phyloP scores from a whole-genome alignment of 1,140 invertebrate species.

The Antheraea pernyi region DNA sequence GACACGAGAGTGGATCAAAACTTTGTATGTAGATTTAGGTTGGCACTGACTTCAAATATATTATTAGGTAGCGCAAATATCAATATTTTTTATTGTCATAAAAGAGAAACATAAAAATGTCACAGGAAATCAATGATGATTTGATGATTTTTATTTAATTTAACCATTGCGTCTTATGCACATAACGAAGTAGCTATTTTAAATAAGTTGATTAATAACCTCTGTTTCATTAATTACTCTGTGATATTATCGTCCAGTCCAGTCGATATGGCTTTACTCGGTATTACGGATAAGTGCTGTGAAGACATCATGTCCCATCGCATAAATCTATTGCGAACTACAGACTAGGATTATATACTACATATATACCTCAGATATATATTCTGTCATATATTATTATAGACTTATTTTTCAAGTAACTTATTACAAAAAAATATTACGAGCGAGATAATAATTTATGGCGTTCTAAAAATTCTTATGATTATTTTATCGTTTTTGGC shows the following conservation, averaged over 20 bases:
- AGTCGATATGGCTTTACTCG: slow-evolving; percentile 43
- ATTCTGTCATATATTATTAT: slow-evolving; percentile 17
- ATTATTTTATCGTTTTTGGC: slow-evolving; percentile 3
- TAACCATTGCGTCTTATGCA: no score
- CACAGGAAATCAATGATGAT: no score
- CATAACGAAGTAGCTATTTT: no score
- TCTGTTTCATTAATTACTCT: slow-evolving; percentile 27
- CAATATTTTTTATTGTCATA: no score
- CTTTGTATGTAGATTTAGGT: no score
- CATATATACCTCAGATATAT: slow-evolving; percentile 14
- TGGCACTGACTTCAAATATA: no score
- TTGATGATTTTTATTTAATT: no score
- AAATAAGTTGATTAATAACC: not conserved
- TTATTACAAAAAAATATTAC: not conserved
- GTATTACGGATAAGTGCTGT: slow-evolving; percentile 48
- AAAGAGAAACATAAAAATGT: no score
- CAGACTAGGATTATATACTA: slow-evolving; percentile 35
- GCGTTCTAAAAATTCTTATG: not conserved
- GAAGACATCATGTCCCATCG: slow-evolving; percentile 40
- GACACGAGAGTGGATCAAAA: no score
- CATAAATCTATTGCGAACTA: slow-evolving; percentile 47
- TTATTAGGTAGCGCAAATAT: no score
- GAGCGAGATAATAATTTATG: not conserved
- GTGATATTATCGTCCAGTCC: slow-evolving; percentile 34
- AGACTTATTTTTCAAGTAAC: slow-evolving; percentile 22